Conservation (phyloP, 2,888 invertebrate genomes). For the Melipona beecheii region DNA sequence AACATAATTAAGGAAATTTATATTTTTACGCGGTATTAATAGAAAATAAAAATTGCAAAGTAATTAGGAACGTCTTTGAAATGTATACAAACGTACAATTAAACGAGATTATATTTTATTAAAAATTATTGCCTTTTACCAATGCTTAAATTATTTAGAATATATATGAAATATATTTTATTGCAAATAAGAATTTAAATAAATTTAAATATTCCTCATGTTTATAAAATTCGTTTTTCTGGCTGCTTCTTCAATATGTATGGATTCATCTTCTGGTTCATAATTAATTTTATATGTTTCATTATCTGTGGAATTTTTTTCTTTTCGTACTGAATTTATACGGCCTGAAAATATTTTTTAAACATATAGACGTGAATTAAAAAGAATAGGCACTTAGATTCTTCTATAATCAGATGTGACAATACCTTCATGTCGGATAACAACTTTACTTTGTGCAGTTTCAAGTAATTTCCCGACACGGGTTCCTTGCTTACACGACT, state of each 20-base stretch:
- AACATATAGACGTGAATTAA: neutral
- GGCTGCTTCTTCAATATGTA: conserved; percentile 67
- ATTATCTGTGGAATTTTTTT: neutral
- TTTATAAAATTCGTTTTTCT: conserved; percentile 65
- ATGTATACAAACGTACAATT: neutral
- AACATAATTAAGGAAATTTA: neutral
- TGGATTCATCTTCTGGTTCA: conserved; percentile 64
- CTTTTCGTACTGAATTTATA: conserved; percentile 37
- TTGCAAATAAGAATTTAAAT: conserved; percentile 4
- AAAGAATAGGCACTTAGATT: neutral
- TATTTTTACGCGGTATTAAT: neutral
- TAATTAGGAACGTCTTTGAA: neutral
- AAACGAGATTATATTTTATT: conserved; percentile 24
- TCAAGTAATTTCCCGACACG: conserved; percentile 68
- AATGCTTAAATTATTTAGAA: conserved; percentile 1
- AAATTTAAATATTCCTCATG: conserved; percentile 8
- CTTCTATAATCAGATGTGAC: neutral
- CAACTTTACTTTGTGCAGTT: conserved; percentile 71
- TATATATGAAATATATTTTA: conserved; percentile 30
- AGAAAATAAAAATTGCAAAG: neutral
- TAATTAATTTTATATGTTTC: conserved; percentile 55
- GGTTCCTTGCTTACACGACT: conserved; percentile 43
- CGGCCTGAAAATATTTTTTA: conserved; percentile 40
- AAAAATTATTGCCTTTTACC: conserved; percentile 8
- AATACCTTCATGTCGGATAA: conserved; percentile 76